Evolutionary conservation across 2,797 vertebrate genomes (phyloP).

Genomic region (Acestrorhynchus altus): DNA sequence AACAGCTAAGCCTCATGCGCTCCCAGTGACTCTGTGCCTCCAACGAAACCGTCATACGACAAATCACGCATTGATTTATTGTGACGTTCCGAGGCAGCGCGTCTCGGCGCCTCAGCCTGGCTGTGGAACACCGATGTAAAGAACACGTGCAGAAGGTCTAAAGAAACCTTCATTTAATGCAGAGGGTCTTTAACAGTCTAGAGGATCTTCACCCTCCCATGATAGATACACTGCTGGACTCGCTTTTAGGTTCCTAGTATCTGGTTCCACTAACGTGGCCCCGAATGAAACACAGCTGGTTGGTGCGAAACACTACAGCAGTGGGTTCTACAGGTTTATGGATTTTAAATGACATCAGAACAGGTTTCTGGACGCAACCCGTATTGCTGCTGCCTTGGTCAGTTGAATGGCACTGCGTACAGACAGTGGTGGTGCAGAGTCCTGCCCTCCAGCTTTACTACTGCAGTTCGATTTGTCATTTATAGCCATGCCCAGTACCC

Average conservation of each 20-base stretch:
- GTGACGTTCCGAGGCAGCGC: conserved; percentile 11
- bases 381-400: not conserved
- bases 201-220: too few species aligned
- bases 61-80: conserved; percentile 20
- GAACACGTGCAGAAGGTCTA: too few species aligned
- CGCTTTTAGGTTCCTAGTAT: too few species aligned
- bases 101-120: conserved; percentile 21
- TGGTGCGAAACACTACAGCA: too few species aligned
- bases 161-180: too few species aligned
- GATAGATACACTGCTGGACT: too few species aligned
- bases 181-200: too few species aligned
- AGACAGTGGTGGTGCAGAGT: not conserved
- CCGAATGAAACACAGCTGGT: too few species aligned
- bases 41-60: not conserved
- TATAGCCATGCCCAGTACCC: not conserved
- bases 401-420: not conserved
- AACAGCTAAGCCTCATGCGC: not conserved
- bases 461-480: not conserved
- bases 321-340: too few species aligned
- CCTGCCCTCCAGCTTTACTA: not conserved
- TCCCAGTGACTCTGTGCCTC: not conserved
- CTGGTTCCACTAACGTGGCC: too few species aligned
- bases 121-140: not conserved
- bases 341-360: too few species aligned
- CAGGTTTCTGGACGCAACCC: too few species aligned